Evolutionary conservation across 2,113 vertebrate genomes (phyloP).

Genomic region (Coptodon bakossiorum): DNA sequence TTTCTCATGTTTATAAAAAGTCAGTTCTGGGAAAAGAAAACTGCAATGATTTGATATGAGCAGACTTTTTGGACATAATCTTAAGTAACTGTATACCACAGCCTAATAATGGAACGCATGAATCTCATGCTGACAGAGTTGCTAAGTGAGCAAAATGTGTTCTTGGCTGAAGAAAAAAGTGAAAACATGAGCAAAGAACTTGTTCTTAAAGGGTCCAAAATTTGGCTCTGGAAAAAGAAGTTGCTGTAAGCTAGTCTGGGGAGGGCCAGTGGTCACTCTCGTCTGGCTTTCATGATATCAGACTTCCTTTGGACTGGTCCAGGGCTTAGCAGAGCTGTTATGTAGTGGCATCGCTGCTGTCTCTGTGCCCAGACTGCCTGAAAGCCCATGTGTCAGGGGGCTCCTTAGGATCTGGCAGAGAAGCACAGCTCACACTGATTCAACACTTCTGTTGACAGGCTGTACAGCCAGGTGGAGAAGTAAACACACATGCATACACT

Average conservation of each 20-base stretch:
- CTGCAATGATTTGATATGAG: not conserved
- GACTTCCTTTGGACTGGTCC: not conserved
- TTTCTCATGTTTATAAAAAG: not conserved
- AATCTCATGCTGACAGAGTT: not conserved
- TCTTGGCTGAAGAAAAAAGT: not conserved
- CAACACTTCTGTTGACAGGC: slow-evolving; percentile 31
- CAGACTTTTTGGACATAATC: not conserved
- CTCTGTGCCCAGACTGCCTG: slow-evolving; percentile 25
- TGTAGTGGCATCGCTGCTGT: not conserved
- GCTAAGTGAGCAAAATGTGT: not conserved
- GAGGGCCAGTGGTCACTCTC: not conserved
- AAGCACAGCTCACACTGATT: slow-evolving; percentile 21
- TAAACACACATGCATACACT: not conserved
- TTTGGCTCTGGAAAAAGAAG: not conserved
- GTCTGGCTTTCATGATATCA: slow-evolving; percentile 1
- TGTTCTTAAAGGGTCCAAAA: not conserved
- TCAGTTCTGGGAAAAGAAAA: not conserved
- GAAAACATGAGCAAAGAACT: not conserved
- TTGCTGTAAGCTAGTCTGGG: not conserved
- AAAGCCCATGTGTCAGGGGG: slow-evolving; percentile 15
- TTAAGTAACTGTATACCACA: not conserved
- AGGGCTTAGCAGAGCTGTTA: not conserved
- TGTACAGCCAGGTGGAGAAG: not conserved
- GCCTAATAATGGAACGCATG: not conserved
- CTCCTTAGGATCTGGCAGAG: slow-evolving; percentile 20